These are phyloP conservation scores for Drosophila pruinosa DNA, from an alignment of 1,140 invertebrate genomes.

Conservation along the genomic window DNA sequence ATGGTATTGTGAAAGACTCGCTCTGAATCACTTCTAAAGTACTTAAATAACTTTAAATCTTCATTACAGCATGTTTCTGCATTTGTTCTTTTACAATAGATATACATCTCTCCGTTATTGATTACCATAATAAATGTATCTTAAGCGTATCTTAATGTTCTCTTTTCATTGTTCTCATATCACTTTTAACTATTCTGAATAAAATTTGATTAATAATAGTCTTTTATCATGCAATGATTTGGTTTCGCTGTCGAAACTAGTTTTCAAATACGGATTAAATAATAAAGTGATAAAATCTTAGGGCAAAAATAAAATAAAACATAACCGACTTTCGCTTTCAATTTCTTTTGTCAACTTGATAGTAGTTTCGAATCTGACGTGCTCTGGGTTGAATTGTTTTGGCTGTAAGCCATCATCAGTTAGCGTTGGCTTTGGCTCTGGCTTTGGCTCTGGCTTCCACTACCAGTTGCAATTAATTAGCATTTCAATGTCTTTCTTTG, in stretches of 20 bases:
- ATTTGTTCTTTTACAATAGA: no score
- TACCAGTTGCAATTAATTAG: slow-evolving; percentile 24
- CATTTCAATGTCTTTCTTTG: slow-evolving; percentile 30
- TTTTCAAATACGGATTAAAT: slow-evolving; percentile 19
- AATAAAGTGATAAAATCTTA: slow-evolving; percentile 22
- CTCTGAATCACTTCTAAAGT: not conserved
- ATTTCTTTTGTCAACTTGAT: slow-evolving; percentile 51
- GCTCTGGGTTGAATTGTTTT: not conserved
- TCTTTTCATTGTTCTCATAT: not conserved
- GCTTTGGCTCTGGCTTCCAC: not conserved
- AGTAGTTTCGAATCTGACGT: slow-evolving; percentile 18
- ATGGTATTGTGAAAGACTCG: not conserved
- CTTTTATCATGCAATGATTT: not conserved
- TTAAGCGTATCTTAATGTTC: not conserved
- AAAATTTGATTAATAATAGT: not conserved
- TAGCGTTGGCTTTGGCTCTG: not conserved
- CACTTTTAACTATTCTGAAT: not conserved
- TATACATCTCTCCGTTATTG: no score
- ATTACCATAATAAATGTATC: no score
- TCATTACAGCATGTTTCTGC: no score
- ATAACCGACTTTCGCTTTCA: slow-evolving; percentile 60
- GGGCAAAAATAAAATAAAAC: not conserved
- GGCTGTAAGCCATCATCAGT: not conserved
- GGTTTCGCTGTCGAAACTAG: not conserved
- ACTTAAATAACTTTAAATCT: no score